These are phyloP conservation scores for Solenodon paradoxus DNA, from an alignment of 2,113 vertebrate species.

Conservation along the genomic window DNA sequence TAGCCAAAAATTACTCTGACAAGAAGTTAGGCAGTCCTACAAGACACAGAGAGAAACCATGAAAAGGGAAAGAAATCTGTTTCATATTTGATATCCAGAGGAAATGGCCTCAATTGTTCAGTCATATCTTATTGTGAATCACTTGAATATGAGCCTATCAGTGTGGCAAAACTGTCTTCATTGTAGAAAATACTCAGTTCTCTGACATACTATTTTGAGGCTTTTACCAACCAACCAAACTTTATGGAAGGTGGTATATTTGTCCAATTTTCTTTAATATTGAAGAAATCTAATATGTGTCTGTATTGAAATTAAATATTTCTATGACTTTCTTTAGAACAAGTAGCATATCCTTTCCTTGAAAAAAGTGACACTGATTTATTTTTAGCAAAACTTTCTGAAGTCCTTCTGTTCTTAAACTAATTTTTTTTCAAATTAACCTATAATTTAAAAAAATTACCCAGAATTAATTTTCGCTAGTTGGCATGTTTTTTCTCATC, in stretches of 20 bases:
- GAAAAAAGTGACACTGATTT: neutral
- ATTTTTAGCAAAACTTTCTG: conserved; percentile 19
- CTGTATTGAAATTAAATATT: neutral
- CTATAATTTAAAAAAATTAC: conserved; percentile 22
- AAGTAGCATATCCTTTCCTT: neutral
- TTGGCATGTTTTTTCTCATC: neutral
- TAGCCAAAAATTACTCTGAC: neutral
- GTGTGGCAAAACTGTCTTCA: neutral
- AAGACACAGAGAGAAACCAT: neutral
- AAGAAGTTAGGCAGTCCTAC: neutral
- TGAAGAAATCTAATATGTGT: neutral
- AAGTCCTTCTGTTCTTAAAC: neutral
- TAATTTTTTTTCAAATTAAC: neutral
- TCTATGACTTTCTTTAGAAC: neutral
- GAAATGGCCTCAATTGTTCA: conserved; percentile 9
- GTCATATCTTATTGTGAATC: neutral
- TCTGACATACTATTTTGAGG: neutral
- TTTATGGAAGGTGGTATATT: neutral
- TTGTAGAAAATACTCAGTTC: neutral
- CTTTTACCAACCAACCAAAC: neutral
- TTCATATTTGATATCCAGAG: neutral
- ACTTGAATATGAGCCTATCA: neutral
- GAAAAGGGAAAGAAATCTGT: neutral
- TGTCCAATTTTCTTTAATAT: neutral
- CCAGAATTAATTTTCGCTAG: conserved; percentile 38